Evolutionary conservation across 2,797 vertebrate species (phyloP).

Genomic region (Eulemur mongoz): DNA sequence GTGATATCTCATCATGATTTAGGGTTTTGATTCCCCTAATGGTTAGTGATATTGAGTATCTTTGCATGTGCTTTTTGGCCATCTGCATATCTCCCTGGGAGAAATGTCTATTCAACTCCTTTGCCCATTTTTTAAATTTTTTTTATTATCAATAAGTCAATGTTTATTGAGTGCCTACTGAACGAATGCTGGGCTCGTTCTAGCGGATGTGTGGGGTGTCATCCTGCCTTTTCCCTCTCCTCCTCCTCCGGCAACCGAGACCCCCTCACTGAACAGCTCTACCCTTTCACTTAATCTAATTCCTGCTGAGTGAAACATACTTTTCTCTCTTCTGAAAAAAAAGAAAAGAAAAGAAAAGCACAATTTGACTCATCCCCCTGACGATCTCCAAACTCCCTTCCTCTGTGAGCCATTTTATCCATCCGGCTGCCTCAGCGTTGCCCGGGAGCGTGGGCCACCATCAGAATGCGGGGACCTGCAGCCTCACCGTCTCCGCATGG

Average conservation of each 20-base stretch:
- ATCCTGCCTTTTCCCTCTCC: background rate
- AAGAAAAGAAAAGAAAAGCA: background rate
- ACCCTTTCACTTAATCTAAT: background rate
- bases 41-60: background rate
- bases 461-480: background rate
- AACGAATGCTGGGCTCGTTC: background rate
- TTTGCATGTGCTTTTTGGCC: background rate
- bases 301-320: background rate
- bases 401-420: background rate
- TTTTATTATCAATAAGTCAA: background rate
- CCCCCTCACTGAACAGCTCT: background rate
- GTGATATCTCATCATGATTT: background rate
- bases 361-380: background rate
- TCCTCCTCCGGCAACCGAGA: no score
- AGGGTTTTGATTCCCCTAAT: background rate
- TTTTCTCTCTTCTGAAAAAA: background rate
- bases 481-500: accelerated
- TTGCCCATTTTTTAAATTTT: background rate
- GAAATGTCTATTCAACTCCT: background rate
- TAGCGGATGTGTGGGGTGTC: background rate
- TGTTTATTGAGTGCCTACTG: accelerated
- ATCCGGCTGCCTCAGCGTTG: background rate
- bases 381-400: background rate
- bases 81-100: background rate
- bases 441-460: background rate